These are phyloP conservation scores for Patella pellucida DNA, from an alignment of 2,888 invertebrate species.

Conservation along the genomic window DNA sequence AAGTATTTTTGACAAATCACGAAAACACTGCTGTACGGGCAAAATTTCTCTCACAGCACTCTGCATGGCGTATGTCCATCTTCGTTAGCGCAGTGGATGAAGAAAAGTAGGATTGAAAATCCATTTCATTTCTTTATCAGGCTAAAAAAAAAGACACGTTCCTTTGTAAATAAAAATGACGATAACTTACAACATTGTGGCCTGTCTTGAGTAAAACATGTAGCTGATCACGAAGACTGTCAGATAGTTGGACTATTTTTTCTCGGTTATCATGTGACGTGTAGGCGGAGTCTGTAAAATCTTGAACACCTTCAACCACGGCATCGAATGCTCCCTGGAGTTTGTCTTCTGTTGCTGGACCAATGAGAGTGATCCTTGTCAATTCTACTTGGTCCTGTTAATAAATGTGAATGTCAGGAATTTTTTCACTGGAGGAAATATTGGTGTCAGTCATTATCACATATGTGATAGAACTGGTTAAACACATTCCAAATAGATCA, in stretches of 20 bases:
- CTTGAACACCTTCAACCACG: conserved; percentile 87
- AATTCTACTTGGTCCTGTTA: conserved; percentile 83
- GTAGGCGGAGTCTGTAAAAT: conserved; percentile 99
- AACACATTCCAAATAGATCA: too few relatives aligned
- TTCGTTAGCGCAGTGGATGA: not conserved
- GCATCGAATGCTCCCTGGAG: conserved; percentile 89
- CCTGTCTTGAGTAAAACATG: conserved; percentile 90
- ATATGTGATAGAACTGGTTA: too few relatives aligned
- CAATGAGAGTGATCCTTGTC: conserved; percentile 84
- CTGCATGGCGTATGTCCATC: too few relatives aligned
- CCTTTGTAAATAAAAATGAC: not conserved
- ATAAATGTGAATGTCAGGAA: not conserved
- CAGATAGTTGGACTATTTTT: conserved; percentile 88
- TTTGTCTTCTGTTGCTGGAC: conserved; percentile 80
- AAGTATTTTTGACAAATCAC: too few relatives aligned
- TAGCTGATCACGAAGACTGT: conserved; percentile 91
- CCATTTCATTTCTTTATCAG: not conserved
- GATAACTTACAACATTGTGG: conserved; percentile 79
- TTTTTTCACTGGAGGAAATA: too few relatives aligned
- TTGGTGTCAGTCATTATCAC: too few relatives aligned
- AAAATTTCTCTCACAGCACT: too few relatives aligned
- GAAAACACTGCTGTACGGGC: too few relatives aligned
- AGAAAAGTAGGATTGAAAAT: not conserved
- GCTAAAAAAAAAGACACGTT: not conserved
- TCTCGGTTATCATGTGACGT: conserved; percentile 96